phyloP scores from a whole-genome alignment of 2,797 vertebrate genomes.

The Lithobates pipiens region DNA sequence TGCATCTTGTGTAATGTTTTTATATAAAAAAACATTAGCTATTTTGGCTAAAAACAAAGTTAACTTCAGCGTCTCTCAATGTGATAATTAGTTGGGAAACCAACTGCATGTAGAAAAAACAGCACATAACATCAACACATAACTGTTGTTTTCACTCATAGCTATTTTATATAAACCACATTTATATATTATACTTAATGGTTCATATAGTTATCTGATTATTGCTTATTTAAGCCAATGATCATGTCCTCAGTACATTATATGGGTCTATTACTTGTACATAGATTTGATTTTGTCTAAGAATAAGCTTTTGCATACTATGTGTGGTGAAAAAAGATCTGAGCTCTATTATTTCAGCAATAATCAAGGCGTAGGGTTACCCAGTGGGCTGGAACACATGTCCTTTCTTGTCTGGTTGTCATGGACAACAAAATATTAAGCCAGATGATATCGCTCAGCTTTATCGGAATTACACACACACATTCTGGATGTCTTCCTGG shows the following conservation, averaged over 20 bases:
- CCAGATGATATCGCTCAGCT: constrained; percentile 4
- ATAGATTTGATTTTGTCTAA: neutral
- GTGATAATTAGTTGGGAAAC: neutral
- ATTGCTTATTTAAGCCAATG: neutral
- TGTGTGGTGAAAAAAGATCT: neutral
- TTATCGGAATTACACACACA: constrained; percentile 25
- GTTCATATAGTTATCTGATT: too few relatives aligned
- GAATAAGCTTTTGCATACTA: neutral
- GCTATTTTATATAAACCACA: too few relatives aligned
- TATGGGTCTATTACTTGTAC: neutral
- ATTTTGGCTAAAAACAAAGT: too few relatives aligned
- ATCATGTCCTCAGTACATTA: neutral
- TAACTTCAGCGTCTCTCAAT: neutral
- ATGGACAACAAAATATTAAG: constrained; percentile 15
- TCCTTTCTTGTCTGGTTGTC: constrained; percentile 20
- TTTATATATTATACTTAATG: too few relatives aligned
- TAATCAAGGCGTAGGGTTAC: neutral
- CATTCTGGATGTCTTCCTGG: constrained; percentile 22
- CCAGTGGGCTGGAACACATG: constrained; percentile 1
- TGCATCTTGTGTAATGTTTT: neutral
- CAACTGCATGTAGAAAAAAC: neutral
- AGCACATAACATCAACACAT: too few relatives aligned
- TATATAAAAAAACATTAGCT: too few relatives aligned
- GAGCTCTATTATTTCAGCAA: neutral
- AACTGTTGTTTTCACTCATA: too few relatives aligned